Evolutionary conservation across 1,140 invertebrate genomes (phyloP).

Genomic region (Leptinotarsa lineolata): DNA sequence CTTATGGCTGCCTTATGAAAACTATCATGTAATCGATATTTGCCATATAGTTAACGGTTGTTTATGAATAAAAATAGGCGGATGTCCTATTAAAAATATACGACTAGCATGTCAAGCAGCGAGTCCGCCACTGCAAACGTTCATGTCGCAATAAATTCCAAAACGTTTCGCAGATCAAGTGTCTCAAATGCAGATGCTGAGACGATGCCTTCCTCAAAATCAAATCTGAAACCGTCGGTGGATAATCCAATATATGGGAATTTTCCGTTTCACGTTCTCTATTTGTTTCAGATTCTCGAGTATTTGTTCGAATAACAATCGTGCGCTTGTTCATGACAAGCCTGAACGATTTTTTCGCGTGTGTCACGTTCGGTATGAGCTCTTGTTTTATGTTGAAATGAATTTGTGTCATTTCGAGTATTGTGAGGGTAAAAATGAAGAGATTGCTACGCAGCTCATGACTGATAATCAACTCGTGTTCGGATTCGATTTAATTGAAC

Average conservation of each 20-base stretch:
- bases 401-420: slow-evolving; percentile 6
- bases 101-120: not conserved
- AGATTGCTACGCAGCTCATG: not conserved
- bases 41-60: too few relatives aligned
- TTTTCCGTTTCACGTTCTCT: slow-evolving; percentile 35
- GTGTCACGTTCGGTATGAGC: slow-evolving; percentile 30
- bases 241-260: slow-evolving; percentile 39
- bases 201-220: slow-evolving; percentile 33
- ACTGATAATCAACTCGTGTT: not conserved
- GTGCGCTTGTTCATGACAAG: slow-evolving; percentile 37
- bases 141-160: slow-evolving; percentile 29
- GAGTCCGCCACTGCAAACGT: slow-evolving; percentile 5
- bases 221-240: slow-evolving; percentile 33
- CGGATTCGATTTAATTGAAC: not conserved
- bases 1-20: too few relatives aligned
- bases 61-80: not conserved
- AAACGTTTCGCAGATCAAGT: slow-evolving; percentile 33
- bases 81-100: too few relatives aligned
- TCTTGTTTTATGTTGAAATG: slow-evolving; percentile 7
- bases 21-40: too few relatives aligned
- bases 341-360: slow-evolving; percentile 36
- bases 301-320: slow-evolving; percentile 36
- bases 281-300: slow-evolving; percentile 33
- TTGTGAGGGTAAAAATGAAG: not conserved
- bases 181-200: slow-evolving; percentile 33